These are phyloP conservation scores for Myotis pilosus DNA, from an alignment of 2,797 vertebrate species.

Conservation along the genomic window DNA sequence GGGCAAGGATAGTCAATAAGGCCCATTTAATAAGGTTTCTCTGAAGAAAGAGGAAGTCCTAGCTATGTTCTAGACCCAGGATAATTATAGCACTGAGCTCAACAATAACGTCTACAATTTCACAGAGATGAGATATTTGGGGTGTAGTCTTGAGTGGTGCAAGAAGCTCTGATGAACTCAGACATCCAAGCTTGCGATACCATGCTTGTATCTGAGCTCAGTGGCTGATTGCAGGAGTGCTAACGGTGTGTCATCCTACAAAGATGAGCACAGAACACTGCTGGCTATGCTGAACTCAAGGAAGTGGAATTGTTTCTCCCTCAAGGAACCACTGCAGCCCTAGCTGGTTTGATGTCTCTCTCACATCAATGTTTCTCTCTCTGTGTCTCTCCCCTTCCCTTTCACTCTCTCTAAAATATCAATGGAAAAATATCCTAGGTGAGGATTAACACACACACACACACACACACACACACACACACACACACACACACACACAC, in stretches of 20 bases:
- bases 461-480: too few relatives aligned
- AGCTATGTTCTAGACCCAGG: background rate
- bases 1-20: background rate
- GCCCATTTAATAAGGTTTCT: background rate
- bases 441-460: too few relatives aligned
- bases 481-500: background rate
- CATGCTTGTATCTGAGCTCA: background rate
- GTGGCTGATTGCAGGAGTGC: background rate
- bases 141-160: background rate
- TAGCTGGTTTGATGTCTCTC: too few relatives aligned
- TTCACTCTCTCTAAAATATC: too few relatives aligned
- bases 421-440: too few relatives aligned
- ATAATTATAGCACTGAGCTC: background rate
- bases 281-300: background rate
- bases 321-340: background rate
- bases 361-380: too few relatives aligned
- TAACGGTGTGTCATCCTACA: background rate
- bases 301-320: background rate
- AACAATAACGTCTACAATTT: background rate
- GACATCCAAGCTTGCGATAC: background rate
- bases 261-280: background rate
- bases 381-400: too few relatives aligned
- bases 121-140: background rate
- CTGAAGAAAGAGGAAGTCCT: background rate
- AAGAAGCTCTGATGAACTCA: background rate